Conservation (phyloP, 2,888 invertebrate species). For the Lathronympha strigana region DNA sequence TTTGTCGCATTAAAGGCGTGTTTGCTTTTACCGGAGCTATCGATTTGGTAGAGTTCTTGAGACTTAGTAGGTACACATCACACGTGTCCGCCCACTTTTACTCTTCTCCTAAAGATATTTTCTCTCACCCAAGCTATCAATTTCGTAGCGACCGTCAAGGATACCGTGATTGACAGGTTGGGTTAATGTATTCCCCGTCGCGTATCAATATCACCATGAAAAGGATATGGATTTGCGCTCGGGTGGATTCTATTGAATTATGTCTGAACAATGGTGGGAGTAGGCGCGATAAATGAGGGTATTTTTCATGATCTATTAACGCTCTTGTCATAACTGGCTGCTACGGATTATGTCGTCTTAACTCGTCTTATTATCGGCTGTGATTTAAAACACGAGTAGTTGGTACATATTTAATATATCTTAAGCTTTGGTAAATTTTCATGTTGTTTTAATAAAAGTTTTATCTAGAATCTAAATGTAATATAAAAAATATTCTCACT, state of each 20-base stretch:
- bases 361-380: not conserved
- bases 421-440: no score
- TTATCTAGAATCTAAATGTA: no score
- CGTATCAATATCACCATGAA: constrained; percentile 56
- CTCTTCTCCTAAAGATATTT: constrained; percentile 49
- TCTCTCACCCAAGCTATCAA: constrained; percentile 63
- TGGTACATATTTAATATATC: no score
- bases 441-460: no score
- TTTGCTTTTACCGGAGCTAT: constrained; percentile 50
- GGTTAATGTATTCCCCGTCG: constrained; percentile 56
- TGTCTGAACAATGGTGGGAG: constrained; percentile 56
- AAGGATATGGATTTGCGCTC: constrained; percentile 62
- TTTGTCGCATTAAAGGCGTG: constrained; percentile 55
- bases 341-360: constrained; percentile 14
- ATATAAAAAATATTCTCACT: no score
- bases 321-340: constrained; percentile 41
- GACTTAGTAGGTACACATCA: constrained; percentile 36
- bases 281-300: constrained; percentile 54
- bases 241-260: constrained; percentile 62
- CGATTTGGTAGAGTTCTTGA: constrained; percentile 51
- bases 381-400: not conserved
- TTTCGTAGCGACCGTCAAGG: constrained; percentile 67
- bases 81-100: constrained; percentile 46
- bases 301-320: constrained; percentile 49
- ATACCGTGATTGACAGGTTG: constrained; percentile 71